Base-by-base conservation (phyloP, 2,113 vertebrate species). In the Lepus timidus region DNA sequence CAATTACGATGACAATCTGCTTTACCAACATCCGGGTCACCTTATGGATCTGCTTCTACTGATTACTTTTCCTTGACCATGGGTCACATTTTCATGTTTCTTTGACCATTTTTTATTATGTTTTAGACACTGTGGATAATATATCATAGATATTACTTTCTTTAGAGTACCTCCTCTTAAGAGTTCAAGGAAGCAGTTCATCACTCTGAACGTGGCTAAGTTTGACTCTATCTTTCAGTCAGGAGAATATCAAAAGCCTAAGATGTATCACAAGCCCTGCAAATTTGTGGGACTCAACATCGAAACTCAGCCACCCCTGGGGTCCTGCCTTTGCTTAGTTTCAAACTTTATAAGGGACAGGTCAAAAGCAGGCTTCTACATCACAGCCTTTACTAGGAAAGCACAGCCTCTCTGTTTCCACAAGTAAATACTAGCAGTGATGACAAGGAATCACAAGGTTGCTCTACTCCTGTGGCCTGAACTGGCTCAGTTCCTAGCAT, bases 31-130 rank as follows among this genome's bases (percentile, higher is more conserved):
- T 71, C 16, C 52, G n/a, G 44, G 51, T 4, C 61, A 75, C 44
- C 44, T 83, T 61, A 29, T 58, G 20, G 8, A 71, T 79, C 17
- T 22, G 19, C 55, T 88, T 74, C 36, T 55, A 52, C 3, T 64
- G 22, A 81, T 19, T 31, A 49, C 27, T 92, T 89, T 94, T 92
- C 64, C 10, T 70, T 89, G 51, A 67, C 49, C 3, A 0, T 58
- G 27, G n/a, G 51, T 80, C 36, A 62, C 39, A 70, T 64, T 85
- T 88, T 85, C 39, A 31, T 49, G 9, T n/a, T 79, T 85, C 71
- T 89, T 71, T 85, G 31, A 55, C 13, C 81, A 70, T 80, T 89
- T 75, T 88, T 88, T 88, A 39, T 58, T 65, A 92, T 36, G 6
- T 62, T 85, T 44, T 61, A 75, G n/a, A 70, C 27, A 85, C 7